Conservation (phyloP, 1,140 invertebrate genomes). For the Euura lappo region DNA sequence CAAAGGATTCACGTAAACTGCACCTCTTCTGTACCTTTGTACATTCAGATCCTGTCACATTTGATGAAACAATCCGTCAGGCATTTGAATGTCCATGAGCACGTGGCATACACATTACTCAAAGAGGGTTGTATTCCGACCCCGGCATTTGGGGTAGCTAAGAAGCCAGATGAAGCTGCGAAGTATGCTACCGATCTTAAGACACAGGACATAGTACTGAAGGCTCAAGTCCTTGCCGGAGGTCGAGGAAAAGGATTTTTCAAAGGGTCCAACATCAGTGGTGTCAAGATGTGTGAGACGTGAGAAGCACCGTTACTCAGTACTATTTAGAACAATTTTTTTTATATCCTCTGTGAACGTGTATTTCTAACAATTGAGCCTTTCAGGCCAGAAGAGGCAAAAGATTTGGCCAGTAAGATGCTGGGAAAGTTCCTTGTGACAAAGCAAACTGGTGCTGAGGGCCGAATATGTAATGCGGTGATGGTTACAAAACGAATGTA, state of each 20-base stretch:
- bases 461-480: conserved; percentile 92
- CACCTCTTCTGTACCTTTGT: not conserved
- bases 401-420: conserved; percentile 86
- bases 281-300: conserved; percentile 90
- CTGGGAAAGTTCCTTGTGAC: conserved; percentile 90
- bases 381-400: conserved; percentile 85
- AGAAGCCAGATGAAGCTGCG: conserved; percentile 81
- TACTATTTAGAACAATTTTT: not conserved
- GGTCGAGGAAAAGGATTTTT: conserved; percentile 94
- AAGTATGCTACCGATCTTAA: conserved; percentile 83
- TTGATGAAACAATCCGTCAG: conserved; percentile 69
- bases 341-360: not conserved
- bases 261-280: conserved; percentile 90
- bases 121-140: conserved; percentile 87
- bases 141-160: conserved; percentile 92
- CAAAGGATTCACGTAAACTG: too few species aligned
- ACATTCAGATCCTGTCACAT: conserved; percentile 55
- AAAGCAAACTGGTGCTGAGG: conserved; percentile 94
- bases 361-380: conserved; percentile 1
- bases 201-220: conserved; percentile 88
- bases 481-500: conserved; percentile 98
- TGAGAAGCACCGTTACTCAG: conserved; percentile 54
- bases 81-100: conserved; percentile 93
- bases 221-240: conserved; percentile 97
- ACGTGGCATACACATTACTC: conserved; percentile 89